A percentile compares a stretch with the other conserved stretches of the same genome.
Evolutionary conservation across 2,888 invertebrate genomes (phyloP).

Genomic region (Phragmatobia fuliginosa): DNA sequence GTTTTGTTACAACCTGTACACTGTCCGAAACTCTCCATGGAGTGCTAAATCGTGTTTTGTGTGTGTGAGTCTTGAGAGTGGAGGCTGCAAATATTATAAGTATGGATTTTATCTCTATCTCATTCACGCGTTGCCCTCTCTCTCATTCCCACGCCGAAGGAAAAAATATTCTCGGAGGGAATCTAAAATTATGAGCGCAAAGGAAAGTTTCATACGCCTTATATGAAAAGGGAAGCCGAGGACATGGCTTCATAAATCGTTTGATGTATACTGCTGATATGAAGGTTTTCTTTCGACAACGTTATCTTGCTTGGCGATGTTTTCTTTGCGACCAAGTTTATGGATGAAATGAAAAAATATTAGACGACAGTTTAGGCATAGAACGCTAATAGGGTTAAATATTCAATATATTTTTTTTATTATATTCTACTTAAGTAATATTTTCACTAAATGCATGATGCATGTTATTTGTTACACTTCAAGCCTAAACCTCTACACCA

Average conservation of each 20-base stretch:
- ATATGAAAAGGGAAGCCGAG: conserved; percentile 79
- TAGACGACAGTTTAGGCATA: conserved; percentile 13
- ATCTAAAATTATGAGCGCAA: conserved; percentile 80
- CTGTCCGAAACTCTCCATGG: conserved; percentile 79
- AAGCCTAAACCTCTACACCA: too few species aligned
- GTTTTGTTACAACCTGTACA: conserved; percentile 62
- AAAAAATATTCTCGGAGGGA: conserved; percentile 80
- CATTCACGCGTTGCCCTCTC: conserved; percentile 63
- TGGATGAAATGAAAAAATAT: conserved; percentile 30
- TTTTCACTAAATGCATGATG: too few species aligned
- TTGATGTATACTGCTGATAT: conserved; percentile 67
- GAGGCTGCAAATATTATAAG: conserved; percentile 86
- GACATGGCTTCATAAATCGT: conserved; percentile 79
- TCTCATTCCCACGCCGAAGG: conserved; percentile 68
- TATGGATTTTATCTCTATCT: conserved; percentile 83
- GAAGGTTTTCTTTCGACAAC: conserved; percentile 68
- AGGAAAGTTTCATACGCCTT: conserved; percentile 68
- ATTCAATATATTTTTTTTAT: too few species aligned
- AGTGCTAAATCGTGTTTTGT: conserved; percentile 77
- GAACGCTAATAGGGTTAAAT: background rate
- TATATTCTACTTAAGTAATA: too few species aligned
- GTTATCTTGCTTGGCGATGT: conserved; percentile 52
- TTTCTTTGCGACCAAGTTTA: conserved; percentile 43
- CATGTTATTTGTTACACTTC: too few species aligned
- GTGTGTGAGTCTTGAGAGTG: conserved; percentile 78